These are phyloP conservation scores for Sarcoramphus papa DNA, from an alignment of 2,797 vertebrate species.

Conservation along the genomic window DNA sequence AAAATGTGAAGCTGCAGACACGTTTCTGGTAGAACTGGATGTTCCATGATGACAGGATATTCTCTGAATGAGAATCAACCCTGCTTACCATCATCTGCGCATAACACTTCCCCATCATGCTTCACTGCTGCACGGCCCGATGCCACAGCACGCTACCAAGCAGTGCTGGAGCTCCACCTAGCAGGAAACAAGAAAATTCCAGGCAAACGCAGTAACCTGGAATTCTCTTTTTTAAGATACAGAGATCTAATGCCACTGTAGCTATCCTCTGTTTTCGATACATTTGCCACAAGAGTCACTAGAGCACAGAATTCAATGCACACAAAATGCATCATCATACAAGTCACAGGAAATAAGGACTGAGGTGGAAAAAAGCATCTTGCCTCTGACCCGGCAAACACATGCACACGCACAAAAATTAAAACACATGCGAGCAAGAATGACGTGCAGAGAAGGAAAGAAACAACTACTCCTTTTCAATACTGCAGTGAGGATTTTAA, in stretches of 20 bases:
- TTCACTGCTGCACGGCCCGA: neutral
- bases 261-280: neutral
- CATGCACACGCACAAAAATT: neutral
- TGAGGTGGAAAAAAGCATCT: neutral
- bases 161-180: conserved; percentile 60
- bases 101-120: neutral
- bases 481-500: neutral
- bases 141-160: neutral
- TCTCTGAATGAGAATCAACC: neutral
- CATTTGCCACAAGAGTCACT: neutral
- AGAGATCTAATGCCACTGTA: neutral
- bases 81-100: neutral
- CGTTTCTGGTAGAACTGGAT: neutral
- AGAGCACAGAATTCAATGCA: neutral
- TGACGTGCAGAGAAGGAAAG: fast-evolving
- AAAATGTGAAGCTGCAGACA: neutral
- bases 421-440: neutral
- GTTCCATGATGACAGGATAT: neutral
- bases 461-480: neutral
- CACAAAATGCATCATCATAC: neutral
- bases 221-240: neutral
- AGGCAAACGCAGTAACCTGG: neutral
- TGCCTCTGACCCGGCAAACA: neutral
- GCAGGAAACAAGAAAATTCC: conserved; percentile 5
- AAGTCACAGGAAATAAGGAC: neutral